Evolutionary conservation across 2,888 invertebrate species (phyloP).

Genomic region (Sinhomidia bicolor): DNA sequence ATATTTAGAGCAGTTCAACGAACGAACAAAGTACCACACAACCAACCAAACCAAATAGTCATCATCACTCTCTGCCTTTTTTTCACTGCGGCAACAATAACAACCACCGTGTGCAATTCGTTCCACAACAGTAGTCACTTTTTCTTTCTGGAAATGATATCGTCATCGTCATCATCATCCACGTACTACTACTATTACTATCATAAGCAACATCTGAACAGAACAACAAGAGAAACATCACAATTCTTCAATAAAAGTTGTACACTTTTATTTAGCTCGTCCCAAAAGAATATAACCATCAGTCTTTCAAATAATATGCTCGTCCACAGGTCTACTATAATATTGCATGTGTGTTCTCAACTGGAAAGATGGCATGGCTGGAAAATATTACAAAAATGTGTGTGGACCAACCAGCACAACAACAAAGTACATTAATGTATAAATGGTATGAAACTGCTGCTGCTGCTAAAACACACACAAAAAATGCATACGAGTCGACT

Average conservation of each 20-base stretch:
- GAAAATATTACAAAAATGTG: background rate
- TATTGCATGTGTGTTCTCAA: too few species aligned
- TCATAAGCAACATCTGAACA: background rate
- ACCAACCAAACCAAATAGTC: background rate
- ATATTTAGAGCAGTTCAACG: too few species aligned
- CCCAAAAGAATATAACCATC: too few species aligned
- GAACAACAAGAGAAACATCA: constrained; percentile 28
- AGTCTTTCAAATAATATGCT: too few species aligned
- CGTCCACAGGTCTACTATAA: too few species aligned
- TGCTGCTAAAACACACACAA: too few species aligned
- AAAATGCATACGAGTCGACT: background rate
- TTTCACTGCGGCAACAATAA: background rate
- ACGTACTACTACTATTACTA: background rate
- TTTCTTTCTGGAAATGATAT: constrained; percentile 2
- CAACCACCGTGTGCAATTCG: constrained; percentile 31
- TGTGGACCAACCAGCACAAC: too few species aligned
- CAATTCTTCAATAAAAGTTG: constrained; percentile 66
- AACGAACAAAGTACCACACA: background rate
- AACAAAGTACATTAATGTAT: too few species aligned
- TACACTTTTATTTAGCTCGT: constrained; percentile 57
- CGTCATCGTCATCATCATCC: constrained; percentile 8
- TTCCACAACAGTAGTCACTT: constrained; percentile 47
- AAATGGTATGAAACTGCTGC: too few species aligned
- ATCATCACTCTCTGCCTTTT: background rate
- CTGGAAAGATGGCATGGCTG: too few species aligned